Percentiles rank a stretch among this genome's conserved stretches.
Conservation (phyloP, 1,140 invertebrate genomes). For the Carcinoscorpius rotundicauda region DNA sequence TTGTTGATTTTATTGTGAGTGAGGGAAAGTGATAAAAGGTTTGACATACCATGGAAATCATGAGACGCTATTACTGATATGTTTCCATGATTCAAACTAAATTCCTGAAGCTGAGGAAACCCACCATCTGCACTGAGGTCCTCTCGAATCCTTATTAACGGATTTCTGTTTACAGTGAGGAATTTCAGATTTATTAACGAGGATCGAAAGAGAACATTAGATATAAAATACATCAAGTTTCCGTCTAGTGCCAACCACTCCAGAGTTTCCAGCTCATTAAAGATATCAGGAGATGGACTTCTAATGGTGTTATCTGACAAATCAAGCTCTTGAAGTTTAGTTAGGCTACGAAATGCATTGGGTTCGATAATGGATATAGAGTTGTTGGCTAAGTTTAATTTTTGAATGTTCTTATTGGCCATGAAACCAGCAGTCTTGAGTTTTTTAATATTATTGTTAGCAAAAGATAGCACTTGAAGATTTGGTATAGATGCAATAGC, state of each 20-base stretch:
- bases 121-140: conserved; percentile 35
- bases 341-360: conserved; percentile 50
- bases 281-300: conserved; percentile 66
- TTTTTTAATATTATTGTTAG: conserved; percentile 24
- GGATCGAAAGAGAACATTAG: conserved; percentile 50
- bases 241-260: conserved; percentile 58
- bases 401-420: conserved; percentile 21
- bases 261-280: conserved; percentile 46
- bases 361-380: conserved; percentile 53
- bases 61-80: conserved; percentile 70
- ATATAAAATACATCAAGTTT: conserved; percentile 69
- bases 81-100: conserved; percentile 69
- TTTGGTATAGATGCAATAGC: conserved; percentile 57
- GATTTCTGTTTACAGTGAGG: conserved; percentile 70
- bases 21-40: conserved; percentile 57
- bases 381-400: conserved; percentile 49
- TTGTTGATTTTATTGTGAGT: conserved; percentile 59
- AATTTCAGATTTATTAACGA: conserved; percentile 52
- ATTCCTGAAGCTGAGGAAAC: conserved; percentile 54
- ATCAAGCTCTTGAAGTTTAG: conserved; percentile 56
- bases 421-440: conserved; percentile 20
- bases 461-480: conserved; percentile 41
- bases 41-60: conserved; percentile 75
- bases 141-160: conserved; percentile 48
- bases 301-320: conserved; percentile 60